Base-by-base conservation (phyloP, 2,797 vertebrate species). In the Pangasius mekongensis region DNA sequence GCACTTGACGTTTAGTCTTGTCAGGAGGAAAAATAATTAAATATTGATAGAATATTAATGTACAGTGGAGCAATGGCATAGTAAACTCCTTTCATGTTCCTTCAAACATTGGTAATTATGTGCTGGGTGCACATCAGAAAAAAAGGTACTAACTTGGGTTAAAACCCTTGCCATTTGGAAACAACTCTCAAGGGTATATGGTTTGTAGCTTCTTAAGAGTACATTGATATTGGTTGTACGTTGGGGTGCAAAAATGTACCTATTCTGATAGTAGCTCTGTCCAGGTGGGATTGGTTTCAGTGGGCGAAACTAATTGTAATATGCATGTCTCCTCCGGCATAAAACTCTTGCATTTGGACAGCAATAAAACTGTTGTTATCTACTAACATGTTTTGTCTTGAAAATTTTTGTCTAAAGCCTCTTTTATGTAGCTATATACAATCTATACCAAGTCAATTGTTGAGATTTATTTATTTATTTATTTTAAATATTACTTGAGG, bases 11-110 rank as follows among this genome's bases (percentile, higher is more conserved):
- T 39, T 81, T 60, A 81, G 33, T 60, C 20, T 14, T 60, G 54
- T 81, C 56, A 60, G 60, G 78, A 60, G 78, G 33, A 24, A 16
- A 60, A 81, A 60, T 0, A 60, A 33, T 54, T 77, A 9, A 52
- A 80, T 80, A 60, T 60, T 81, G 56, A 24, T 60, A 81, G 11
- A 60, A 22, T 39, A 82, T 62, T 82, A 64, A 30, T 64, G 27
- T 49, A 64, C 60, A 66, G 27, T 66, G 39, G 11, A 82, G 10
- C 22, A 82, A 24, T 27, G 11, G 30, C 52, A 58, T 33, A 18
- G 33, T 82, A 60, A 82, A 39, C 78, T 39, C 22, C 30, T 22
- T 56, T 78, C 52, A 80, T 24, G 20, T 58, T 80, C n/a, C 16
- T 56, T 80, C 18, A 80, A 10, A 80, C 30, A 80, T 58, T 56